Conservation (phyloP, 1,140 invertebrate species). For the Gerris buenoi region DNA sequence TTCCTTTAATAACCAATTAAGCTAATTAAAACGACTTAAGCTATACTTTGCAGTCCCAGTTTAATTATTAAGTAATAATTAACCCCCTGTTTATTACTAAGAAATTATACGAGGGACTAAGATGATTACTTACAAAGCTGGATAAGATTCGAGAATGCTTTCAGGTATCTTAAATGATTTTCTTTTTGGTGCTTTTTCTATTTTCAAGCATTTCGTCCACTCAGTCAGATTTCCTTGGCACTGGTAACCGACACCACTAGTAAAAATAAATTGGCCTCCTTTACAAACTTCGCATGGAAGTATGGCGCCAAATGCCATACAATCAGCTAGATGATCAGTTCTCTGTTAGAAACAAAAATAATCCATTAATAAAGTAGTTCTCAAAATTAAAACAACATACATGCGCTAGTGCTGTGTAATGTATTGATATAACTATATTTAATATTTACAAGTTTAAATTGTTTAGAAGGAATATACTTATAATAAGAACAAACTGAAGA, state of each 20-base stretch:
- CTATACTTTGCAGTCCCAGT: not conserved
- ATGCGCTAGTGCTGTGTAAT: slow-evolving; percentile 2
- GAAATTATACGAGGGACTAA: slow-evolving; percentile 15
- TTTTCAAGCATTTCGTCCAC: slow-evolving; percentile 75
- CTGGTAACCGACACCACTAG: slow-evolving; percentile 54
- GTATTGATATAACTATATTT: not conserved
- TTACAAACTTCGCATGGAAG: slow-evolving; percentile 65
- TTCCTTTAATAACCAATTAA: too few species aligned
- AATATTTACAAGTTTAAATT: not conserved
- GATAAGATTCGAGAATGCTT: slow-evolving; percentile 39
- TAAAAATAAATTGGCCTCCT: slow-evolving; percentile 50
- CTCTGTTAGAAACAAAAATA: slow-evolving; percentile 43
- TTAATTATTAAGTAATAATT: slow-evolving; percentile 7
- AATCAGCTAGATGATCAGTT: slow-evolving; percentile 62
- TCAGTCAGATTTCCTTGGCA: slow-evolving; percentile 71
- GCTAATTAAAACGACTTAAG: not conserved
- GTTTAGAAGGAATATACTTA: too few species aligned
- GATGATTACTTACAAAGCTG: slow-evolving; percentile 49
- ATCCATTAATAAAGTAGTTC: slow-evolving; percentile 4
- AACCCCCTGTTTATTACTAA: slow-evolving; percentile 9
- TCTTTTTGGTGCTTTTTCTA: slow-evolving; percentile 55
- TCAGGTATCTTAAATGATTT: slow-evolving; percentile 59
- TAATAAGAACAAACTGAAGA: too few species aligned
- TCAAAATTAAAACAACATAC: slow-evolving; percentile 1
- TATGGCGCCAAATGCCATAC: slow-evolving; percentile 74